Percentiles rank a stretch among this genome's conserved stretches.
These are phyloP conservation scores for Clitarchus hookeri DNA, from an alignment of 2,888 invertebrate genomes.

Conservation along the genomic window DNA sequence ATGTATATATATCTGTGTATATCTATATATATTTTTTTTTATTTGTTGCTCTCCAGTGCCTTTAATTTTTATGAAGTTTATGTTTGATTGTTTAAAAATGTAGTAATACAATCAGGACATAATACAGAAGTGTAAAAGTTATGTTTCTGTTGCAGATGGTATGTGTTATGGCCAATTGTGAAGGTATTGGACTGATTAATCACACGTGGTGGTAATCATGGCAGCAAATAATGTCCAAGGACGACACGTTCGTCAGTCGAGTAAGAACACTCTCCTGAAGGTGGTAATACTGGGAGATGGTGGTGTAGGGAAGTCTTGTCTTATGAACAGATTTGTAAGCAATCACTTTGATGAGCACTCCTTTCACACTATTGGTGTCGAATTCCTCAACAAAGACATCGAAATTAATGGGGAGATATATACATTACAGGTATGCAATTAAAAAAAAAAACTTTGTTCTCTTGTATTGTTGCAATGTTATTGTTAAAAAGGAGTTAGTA, in stretches of 20 bases:
- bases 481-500: too few species aligned
- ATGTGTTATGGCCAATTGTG: not conserved
- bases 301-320: constrained; percentile 92
- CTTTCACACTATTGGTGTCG: constrained; percentile 95
- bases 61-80: too few species aligned
- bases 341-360: constrained; percentile 93
- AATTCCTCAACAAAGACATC: constrained; percentile 92
- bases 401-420: constrained; percentile 81
- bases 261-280: constrained; percentile 73
- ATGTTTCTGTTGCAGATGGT: not conserved
- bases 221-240: constrained; percentile 45
- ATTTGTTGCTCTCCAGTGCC: too few species aligned
- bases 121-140: not conserved
- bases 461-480: not conserved
- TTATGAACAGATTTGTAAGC: constrained; percentile 94
- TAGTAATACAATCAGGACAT: too few species aligned
- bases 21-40: too few species aligned
- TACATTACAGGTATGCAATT: constrained; percentile 73
- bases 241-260: constrained; percentile 54
- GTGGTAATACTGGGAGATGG: constrained; percentile 94
- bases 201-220: constrained; percentile 26
- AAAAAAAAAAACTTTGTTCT: not conserved
- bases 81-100: too few species aligned
- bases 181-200: not conserved
- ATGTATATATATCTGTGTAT: too few species aligned